Percentiles rank a stretch among this genome's conserved stretches.
Evolutionary conservation across 1,140 invertebrate species (phyloP).

Genomic region (Drosophila jambulina): DNA sequence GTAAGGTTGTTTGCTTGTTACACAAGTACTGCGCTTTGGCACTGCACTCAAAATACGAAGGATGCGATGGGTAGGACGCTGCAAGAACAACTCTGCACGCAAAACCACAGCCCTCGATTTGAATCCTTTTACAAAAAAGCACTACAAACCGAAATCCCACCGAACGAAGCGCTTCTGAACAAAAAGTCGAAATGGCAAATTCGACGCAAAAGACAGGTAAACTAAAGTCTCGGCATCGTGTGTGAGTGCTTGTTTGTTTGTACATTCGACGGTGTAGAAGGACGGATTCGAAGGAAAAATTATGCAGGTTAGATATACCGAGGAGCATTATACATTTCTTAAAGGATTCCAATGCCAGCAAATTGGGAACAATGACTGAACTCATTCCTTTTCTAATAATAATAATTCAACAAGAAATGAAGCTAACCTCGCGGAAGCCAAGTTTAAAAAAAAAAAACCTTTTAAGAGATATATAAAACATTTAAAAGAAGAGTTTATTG

Average conservation of each 20-base stretch:
- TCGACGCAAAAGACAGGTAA: slow-evolving; percentile 68
- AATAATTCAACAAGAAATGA: neutral
- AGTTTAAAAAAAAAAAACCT: no score
- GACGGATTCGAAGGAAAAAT: neutral
- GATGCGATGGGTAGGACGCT: slow-evolving; percentile 12
- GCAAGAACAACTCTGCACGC: slow-evolving; percentile 66
- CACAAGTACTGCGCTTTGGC: slow-evolving; percentile 74
- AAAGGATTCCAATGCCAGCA: neutral
- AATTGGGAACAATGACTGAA: neutral
- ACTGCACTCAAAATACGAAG: slow-evolving; percentile 61
- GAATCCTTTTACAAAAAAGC: slow-evolving; percentile 68
- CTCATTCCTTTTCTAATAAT: neutral
- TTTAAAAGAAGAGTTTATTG: no score
- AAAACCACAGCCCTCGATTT: slow-evolving; percentile 64
- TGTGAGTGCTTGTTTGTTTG: neutral
- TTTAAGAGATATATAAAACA: no score
- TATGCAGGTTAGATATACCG: neutral
- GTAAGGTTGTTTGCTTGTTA: slow-evolving; percentile 57
- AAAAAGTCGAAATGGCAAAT: slow-evolving; percentile 72
- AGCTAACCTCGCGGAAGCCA: neutral
- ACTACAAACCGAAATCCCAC: slow-evolving; percentile 40
- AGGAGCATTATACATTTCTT: slow-evolving; percentile 1
- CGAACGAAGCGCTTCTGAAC: slow-evolving; percentile 31
- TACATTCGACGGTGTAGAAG: neutral
- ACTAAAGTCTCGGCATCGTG: slow-evolving; percentile 17